A percentile compares a stretch with the other conserved stretches of the same genome.
Conservation (phyloP, 2,888 invertebrate species). For the Drosophila acutilabella region DNA sequence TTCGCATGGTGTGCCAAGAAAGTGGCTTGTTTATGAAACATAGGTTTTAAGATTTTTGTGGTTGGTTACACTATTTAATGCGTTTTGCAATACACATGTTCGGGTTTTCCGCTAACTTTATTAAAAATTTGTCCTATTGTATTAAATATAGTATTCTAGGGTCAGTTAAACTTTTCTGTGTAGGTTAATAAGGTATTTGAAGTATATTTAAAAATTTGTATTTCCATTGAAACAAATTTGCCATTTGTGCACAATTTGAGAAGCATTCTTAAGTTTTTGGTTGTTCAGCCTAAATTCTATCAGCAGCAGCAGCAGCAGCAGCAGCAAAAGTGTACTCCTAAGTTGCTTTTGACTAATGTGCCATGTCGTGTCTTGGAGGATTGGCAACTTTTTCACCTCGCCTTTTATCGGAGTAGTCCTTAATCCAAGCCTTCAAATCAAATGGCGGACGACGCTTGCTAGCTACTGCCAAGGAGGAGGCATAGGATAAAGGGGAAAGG, state of each 20-base stretch:
- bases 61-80: too few species aligned
- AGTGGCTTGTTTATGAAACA: too few species aligned
- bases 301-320: not conserved
- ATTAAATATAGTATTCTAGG: too few species aligned
- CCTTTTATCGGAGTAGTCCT: constrained; percentile 41
- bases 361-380: constrained; percentile 36
- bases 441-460: constrained; percentile 29
- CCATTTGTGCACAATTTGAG: not conserved
- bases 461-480: not conserved
- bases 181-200: too few species aligned
- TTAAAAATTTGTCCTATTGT: too few species aligned
- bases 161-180: too few species aligned
- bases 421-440: constrained; percentile 59
- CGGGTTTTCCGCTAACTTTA: too few species aligned
- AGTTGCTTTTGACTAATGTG: constrained; percentile 54
- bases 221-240: not conserved
- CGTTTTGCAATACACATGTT: too few species aligned
- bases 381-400: constrained; percentile 41
- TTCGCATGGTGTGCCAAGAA: too few species aligned
- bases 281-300: constrained; percentile 1
- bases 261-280: not conserved
- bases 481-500: not conserved
- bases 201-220: too few species aligned
- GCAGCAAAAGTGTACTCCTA: constrained; percentile 9
- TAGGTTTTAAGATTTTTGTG: too few species aligned